Evolutionary conservation across 2,888 invertebrate species (phyloP), one percentile per base, ranked within the genome.

Genomic region (Philopedon plagiatum): DNA sequence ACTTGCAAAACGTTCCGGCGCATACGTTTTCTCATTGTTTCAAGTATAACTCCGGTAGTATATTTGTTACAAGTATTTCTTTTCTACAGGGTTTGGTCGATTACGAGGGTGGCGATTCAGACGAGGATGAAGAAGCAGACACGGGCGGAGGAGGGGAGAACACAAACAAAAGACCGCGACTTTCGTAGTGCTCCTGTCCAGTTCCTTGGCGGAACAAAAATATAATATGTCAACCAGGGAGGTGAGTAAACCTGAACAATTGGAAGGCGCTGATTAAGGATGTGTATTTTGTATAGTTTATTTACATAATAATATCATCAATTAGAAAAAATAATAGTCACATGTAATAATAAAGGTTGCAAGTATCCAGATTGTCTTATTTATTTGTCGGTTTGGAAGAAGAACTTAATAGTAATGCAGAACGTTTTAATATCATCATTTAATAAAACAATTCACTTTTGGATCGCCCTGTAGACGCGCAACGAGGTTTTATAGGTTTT

Each of bases 41-140:
- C n/a, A n/a, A n/a, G n/a, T n/a, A n/a, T n/a, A n/a, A n/a, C n/a
- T n/a, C n/a, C n/a, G n/a, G n/a, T n/a, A n/a, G n/a, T n/a, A 34
- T 49, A 49, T 49, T 63, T n/a, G 18, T 57, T 34, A n/a, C n/a
- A n/a, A 18, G 39, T 70, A 46, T 60, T 73, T 75, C 39, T 76
- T 67, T 76, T 67, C 84, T 82, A 23, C 84, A 95, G 95, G 95
- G 96, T 79, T 89, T 98, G 82, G 98, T 98, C 75, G 98, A 98
- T 86, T 98, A 98, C 83, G 98, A 98, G 84, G 98, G 96, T 68
- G 98, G 96, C 65, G 98, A 98, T 86, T 98, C 97, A 0, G 98
- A 98, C 82, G 98, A 98, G 82, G 96, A 96, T 71, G 96, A 96
- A 73, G 94, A 95, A 75, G 92, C 92, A 75, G 92, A 92, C 75